A percentile compares a stretch with the other conserved stretches of the same genome.
Evolutionary conservation across 2,888 invertebrate genomes (phyloP).

Genomic region (Sepiola atlantica): DNA sequence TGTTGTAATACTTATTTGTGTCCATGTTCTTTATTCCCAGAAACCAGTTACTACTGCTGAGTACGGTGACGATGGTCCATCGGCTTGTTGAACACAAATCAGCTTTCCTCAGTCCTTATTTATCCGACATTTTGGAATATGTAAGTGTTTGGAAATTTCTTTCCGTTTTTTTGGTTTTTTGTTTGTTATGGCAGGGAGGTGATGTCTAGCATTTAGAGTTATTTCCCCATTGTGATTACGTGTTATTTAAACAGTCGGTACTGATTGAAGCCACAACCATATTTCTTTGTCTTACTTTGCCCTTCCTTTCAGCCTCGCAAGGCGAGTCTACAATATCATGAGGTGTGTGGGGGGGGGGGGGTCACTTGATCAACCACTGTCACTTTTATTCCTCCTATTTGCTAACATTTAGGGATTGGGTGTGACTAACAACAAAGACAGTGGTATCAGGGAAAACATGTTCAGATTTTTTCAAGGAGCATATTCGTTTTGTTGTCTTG

Average conservation of each 20-base stretch:
- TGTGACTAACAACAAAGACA: no score
- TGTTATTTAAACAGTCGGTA: no score
- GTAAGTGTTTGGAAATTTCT: slow-evolving; percentile 54
- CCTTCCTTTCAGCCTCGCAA: background rate
- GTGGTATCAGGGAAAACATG: no score
- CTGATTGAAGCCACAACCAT: no score
- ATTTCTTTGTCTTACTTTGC: no score
- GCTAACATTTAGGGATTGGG: no score
- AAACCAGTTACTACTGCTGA: slow-evolving; percentile 78
- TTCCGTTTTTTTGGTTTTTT: background rate
- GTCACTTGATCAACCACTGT: no score
- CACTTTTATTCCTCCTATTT: no score
- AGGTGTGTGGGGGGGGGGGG: background rate
- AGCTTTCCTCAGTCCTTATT: slow-evolving; percentile 88
- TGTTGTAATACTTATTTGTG: background rate
- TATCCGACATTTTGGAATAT: slow-evolving; percentile 76
- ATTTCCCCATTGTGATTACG: no score
- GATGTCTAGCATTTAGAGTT: no score
- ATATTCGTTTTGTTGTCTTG: no score
- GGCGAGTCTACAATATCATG: background rate
- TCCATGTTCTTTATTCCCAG: slow-evolving; percentile 59
- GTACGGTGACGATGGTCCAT: slow-evolving; percentile 85
- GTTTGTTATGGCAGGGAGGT: background rate
- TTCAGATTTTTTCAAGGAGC: no score
- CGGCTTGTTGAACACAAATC: slow-evolving; percentile 88